A percentile compares a stretch with the other conserved stretches of the same genome.
phyloP scores from a whole-genome alignment of 2,888 invertebrate genomes.

The Athripsodes cinereus region DNA sequence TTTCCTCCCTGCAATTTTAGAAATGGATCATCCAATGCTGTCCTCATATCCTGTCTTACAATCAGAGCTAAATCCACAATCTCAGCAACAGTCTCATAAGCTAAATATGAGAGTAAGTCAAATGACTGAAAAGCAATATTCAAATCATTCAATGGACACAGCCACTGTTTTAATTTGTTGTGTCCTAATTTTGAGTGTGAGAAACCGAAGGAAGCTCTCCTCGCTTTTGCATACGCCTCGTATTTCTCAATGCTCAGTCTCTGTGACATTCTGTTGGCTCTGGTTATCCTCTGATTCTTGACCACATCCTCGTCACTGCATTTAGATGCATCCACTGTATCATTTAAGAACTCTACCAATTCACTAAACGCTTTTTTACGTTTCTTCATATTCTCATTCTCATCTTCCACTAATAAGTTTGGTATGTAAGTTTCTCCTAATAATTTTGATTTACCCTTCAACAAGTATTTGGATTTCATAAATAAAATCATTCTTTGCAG shows the following conservation, averaged over 20 bases:
- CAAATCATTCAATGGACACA: slow-evolving; percentile 57
- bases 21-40: slow-evolving; percentile 62
- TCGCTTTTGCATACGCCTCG: slow-evolving; percentile 71
- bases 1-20: slow-evolving; percentile 59
- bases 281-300: slow-evolving; percentile 49
- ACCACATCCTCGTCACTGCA: slow-evolving; percentile 49
- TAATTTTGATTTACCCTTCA: slow-evolving; percentile 37
- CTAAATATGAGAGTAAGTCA: slow-evolving; percentile 77
- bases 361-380: slow-evolving; percentile 43
- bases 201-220: slow-evolving; percentile 64
- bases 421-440: slow-evolving; percentile 34
- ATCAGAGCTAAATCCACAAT: slow-evolving; percentile 79
- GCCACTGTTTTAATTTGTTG: slow-evolving; percentile 55
- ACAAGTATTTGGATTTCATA: slow-evolving; percentile 53
- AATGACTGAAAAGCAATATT: slow-evolving; percentile 58
- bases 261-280: slow-evolving; percentile 48
- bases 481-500: slow-evolving; percentile 71
- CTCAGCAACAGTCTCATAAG: slow-evolving; percentile 86
- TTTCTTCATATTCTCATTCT: slow-evolving; percentile 45
- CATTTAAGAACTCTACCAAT: slow-evolving; percentile 50
- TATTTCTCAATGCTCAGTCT: slow-evolving; percentile 57
- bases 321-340: slow-evolving; percentile 50
- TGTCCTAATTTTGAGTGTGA: slow-evolving; percentile 47
- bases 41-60: slow-evolving; percentile 69
- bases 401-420: slow-evolving; percentile 44